Conservation (phyloP, 2,888 invertebrate genomes). For the Micoletzkya japonica region DNA sequence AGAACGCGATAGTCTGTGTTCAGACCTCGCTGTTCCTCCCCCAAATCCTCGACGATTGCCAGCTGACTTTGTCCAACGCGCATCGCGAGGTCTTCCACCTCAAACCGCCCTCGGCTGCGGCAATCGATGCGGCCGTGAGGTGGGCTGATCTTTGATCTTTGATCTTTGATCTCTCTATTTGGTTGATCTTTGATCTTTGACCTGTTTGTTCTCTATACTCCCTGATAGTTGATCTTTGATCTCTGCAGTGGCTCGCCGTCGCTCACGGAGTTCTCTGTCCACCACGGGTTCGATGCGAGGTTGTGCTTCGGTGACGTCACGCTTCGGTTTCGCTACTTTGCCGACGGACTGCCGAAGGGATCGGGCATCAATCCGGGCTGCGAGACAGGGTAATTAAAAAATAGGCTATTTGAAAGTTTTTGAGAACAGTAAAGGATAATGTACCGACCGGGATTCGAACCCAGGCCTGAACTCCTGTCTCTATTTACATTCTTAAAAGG, state of each 20-base stretch:
- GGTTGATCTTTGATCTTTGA: not conserved
- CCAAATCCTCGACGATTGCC: slow-evolving; percentile 57
- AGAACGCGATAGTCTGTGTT: no score
- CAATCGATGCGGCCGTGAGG: not conserved
- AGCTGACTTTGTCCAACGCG: slow-evolving; percentile 55
- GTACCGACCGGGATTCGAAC: no score
- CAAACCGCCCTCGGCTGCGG: slow-evolving; percentile 42
- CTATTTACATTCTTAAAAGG: no score
- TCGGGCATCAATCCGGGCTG: slow-evolving; percentile 19
- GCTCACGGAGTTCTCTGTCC: slow-evolving; percentile 59
- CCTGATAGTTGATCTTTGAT: not conserved
- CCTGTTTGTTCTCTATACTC: not conserved
- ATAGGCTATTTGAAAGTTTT: no score
- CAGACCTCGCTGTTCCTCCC: slow-evolving; percentile 51
- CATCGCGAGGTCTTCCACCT: slow-evolving; percentile 58
- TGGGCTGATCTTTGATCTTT: not conserved
- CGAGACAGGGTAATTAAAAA: slow-evolving; percentile 11
- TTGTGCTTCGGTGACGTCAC: slow-evolving; percentile 89
- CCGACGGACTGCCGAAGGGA: slow-evolving; percentile 43
- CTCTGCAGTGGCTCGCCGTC: not conserved
- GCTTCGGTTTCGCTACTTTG: slow-evolving; percentile 73
- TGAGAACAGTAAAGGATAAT: no score
- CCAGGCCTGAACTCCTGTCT: no score
- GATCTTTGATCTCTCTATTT: not conserved
- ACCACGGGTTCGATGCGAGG: slow-evolving; percentile 87